Evolutionary conservation across 2,888 invertebrate genomes (phyloP).

Genomic region (Prosopocoilus inquinatus): DNA sequence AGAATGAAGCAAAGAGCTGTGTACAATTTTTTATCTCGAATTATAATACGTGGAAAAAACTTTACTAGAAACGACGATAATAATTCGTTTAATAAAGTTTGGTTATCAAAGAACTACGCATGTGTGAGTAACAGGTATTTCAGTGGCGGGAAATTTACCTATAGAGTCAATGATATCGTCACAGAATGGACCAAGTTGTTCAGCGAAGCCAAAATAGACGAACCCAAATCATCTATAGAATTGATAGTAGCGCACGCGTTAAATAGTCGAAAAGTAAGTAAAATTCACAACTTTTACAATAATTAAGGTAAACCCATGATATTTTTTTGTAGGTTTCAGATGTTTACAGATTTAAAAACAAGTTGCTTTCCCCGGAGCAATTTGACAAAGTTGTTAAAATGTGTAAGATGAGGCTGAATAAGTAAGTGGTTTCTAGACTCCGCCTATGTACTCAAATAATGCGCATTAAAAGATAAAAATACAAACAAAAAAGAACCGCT

Average conservation of each 20-base stretch:
- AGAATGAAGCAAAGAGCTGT: too few species aligned
- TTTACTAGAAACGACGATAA: too few species aligned
- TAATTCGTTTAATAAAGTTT: too few species aligned
- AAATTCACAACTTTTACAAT: neutral
- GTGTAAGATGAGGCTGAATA: constrained; percentile 47
- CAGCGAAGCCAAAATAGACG: constrained; percentile 51
- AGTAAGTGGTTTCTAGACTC: constrained; percentile 23
- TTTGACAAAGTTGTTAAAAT: constrained; percentile 45
- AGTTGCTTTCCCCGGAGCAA: constrained; percentile 37
- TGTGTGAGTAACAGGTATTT: neutral
- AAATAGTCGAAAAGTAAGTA: constrained; percentile 54
- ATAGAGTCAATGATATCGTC: constrained; percentile 25
- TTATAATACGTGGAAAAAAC: too few species aligned
- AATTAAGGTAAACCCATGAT: neutral
- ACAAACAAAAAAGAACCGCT: too few species aligned
- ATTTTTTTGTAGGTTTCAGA: constrained; percentile 39
- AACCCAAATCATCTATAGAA: constrained; percentile 57
- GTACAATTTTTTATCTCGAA: too few species aligned
- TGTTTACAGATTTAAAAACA: constrained; percentile 30
- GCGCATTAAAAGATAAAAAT: too few species aligned
- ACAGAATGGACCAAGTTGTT: constrained; percentile 53
- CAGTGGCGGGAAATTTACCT: constrained; percentile 20
- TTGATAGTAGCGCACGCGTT: constrained; percentile 59
- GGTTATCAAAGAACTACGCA: too few species aligned
- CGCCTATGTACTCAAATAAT: too few species aligned